Evolutionary conservation across 1,140 invertebrate species (phyloP).

Genomic region (Acromyrmex heyeri): DNA sequence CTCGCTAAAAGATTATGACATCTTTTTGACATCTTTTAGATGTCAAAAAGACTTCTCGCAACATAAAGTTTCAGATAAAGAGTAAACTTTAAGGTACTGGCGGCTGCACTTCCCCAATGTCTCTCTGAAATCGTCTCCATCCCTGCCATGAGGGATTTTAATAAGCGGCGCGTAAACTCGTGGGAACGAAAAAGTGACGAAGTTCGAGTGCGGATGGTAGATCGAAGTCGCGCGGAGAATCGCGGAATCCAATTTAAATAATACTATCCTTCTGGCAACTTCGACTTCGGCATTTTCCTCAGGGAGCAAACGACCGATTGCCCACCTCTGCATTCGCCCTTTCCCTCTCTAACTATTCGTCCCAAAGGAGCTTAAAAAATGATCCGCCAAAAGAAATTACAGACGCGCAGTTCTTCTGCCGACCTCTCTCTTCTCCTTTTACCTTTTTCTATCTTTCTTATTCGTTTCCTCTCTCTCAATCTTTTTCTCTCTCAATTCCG

Average conservation of each 20-base stretch:
- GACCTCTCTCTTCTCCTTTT: slow-evolving; percentile 28
- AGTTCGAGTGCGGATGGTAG: slow-evolving; percentile 40
- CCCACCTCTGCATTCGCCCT: slow-evolving; percentile 18
- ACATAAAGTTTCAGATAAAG: slow-evolving; percentile 48
- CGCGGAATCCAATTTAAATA: slow-evolving; percentile 81
- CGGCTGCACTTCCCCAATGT: slow-evolving; percentile 14
- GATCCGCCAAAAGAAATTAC: slow-evolving; percentile 77
- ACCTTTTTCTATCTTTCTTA: not conserved
- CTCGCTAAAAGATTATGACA: slow-evolving; percentile 29
- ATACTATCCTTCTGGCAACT: slow-evolving; percentile 66
- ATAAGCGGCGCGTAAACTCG: slow-evolving; percentile 54
- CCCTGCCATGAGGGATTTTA: slow-evolving; percentile 54
- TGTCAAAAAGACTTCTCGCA: not conserved
- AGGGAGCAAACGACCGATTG: slow-evolving; percentile 69
- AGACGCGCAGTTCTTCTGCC: slow-evolving; percentile 48
- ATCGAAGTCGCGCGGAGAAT: slow-evolving; percentile 73
- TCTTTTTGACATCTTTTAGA: slow-evolving; percentile 22
- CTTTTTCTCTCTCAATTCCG: slow-evolving; percentile 49
- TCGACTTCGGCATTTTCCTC: slow-evolving; percentile 47
- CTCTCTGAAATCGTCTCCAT: slow-evolving; percentile 25
- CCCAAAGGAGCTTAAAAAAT: slow-evolving; percentile 72
- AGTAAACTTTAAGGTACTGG: slow-evolving; percentile 7
- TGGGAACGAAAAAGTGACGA: slow-evolving; percentile 63
- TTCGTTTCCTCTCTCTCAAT: slow-evolving; percentile 56
- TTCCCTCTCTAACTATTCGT: slow-evolving; percentile 57